Conservation (phyloP, 1,140 invertebrate species). For the Dendroctonus ponderosae region DNA sequence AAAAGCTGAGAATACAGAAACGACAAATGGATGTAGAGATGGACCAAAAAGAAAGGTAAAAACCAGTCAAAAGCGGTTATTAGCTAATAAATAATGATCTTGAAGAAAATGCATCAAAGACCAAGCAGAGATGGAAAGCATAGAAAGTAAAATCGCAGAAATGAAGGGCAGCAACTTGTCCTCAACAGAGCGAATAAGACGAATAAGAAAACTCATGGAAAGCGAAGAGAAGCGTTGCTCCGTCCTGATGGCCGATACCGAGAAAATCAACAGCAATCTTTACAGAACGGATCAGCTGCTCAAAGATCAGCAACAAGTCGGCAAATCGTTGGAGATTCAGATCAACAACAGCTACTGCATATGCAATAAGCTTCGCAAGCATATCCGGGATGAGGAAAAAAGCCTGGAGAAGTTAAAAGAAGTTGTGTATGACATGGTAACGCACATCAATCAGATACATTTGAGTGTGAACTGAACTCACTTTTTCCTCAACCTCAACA, state of each 20-base stretch:
- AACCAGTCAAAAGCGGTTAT: too few species aligned
- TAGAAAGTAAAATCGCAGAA: conserved; percentile 36
- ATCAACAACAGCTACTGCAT: conserved; percentile 36
- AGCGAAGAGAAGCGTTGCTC: conserved; percentile 37
- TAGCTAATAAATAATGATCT: neutral
- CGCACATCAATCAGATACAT: neutral
- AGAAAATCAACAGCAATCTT: conserved; percentile 39
- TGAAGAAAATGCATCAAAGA: conserved; percentile 30
- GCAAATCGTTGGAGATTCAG: conserved; percentile 39
- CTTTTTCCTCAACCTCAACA: conserved; percentile 1
- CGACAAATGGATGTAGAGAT: conserved; percentile 36
- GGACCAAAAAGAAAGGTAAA: conserved; percentile 32
- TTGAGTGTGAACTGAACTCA: neutral
- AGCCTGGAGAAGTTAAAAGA: conserved; percentile 50
- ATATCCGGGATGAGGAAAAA: conserved; percentile 42
- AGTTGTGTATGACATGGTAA: conserved; percentile 48
- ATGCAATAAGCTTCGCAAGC: conserved; percentile 39
- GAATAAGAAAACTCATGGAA: conserved; percentile 42
- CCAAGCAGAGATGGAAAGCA: conserved; percentile 34
- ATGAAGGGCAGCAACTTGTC: conserved; percentile 35
- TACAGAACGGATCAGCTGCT: conserved; percentile 39
- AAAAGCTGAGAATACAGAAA: conserved; percentile 38
- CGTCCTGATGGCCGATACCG: conserved; percentile 37
- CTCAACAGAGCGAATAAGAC: conserved; percentile 37
- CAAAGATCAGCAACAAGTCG: conserved; percentile 34